Percentiles rank a stretch among this genome's conserved stretches.
Evolutionary conservation across 2,797 vertebrate genomes (phyloP).

Genomic region (Lacerta viridis): DNA sequence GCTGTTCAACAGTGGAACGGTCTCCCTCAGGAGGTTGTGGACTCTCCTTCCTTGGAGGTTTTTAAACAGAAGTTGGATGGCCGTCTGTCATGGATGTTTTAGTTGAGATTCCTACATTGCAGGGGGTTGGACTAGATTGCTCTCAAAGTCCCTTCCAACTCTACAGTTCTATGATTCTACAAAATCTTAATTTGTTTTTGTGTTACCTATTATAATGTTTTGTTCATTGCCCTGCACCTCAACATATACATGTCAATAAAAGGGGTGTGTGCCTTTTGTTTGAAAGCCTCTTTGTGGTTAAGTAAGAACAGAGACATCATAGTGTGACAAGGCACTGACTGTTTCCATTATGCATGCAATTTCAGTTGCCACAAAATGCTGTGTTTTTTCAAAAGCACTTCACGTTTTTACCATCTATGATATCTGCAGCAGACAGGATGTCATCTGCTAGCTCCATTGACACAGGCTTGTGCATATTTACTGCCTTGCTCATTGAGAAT

Average conservation of each 20-base stretch:
- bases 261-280: constrained; percentile 22
- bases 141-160: too few relatives aligned
- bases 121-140: too few relatives aligned
- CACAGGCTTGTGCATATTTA: constrained; percentile 77
- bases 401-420: constrained; percentile 48
- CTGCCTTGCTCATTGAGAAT: constrained; percentile 67
- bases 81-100: too few relatives aligned
- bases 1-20: too few relatives aligned
- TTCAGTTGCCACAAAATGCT: constrained; percentile 34
- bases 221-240: not conserved
- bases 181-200: not conserved
- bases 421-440: constrained; percentile 58
- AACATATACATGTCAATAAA: not conserved
- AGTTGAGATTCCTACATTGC: too few relatives aligned
- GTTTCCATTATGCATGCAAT: constrained; percentile 37
- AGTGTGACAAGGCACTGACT: not conserved
- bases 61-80: too few relatives aligned
- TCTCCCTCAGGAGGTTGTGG: too few relatives aligned
- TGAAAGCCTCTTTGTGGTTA: not conserved
- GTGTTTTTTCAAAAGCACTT: constrained; percentile 34
- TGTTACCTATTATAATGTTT: constrained; percentile 25
- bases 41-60: too few relatives aligned
- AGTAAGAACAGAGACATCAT: not conserved
- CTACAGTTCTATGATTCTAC: too few relatives aligned
- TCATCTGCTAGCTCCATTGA: constrained; percentile 40